These are phyloP conservation scores for Psittacula cyanocephala DNA, from an alignment of 2,113 vertebrate genomes.

Conservation along the genomic window DNA sequence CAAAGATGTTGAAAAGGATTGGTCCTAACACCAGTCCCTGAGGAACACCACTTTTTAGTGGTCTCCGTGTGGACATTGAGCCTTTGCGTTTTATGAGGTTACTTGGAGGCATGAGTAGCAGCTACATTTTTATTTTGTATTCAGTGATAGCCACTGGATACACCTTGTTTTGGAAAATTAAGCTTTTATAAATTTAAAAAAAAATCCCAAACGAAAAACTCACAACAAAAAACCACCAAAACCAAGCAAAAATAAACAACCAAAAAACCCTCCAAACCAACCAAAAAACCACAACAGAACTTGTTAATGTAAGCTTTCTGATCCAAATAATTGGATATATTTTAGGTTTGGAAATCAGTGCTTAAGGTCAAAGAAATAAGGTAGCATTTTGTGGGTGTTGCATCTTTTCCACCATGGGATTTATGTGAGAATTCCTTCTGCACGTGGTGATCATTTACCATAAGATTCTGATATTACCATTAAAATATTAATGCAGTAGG, in stretches of 20 bases:
- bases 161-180: neutral
- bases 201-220: neutral
- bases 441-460: neutral
- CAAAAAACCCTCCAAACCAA: neutral
- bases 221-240: neutral
- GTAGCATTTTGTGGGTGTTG: neutral
- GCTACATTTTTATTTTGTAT: neutral
- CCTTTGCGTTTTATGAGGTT: neutral
- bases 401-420: neutral
- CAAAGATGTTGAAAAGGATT: neutral
- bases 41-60: neutral
- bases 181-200: neutral
- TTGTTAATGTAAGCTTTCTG: neutral
- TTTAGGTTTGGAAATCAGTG: neutral
- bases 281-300: neutral
- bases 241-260: neutral
- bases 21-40: neutral
- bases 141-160: neutral
- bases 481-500: constrained; percentile 10
- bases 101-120: neutral
- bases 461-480: neutral
- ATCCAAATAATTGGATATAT: neutral
- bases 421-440: neutral
- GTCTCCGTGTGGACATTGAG: neutral
- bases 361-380: neutral